phyloP scores from a whole-genome alignment of 2,797 vertebrate species.

The Pyrrhura leucotis region DNA sequence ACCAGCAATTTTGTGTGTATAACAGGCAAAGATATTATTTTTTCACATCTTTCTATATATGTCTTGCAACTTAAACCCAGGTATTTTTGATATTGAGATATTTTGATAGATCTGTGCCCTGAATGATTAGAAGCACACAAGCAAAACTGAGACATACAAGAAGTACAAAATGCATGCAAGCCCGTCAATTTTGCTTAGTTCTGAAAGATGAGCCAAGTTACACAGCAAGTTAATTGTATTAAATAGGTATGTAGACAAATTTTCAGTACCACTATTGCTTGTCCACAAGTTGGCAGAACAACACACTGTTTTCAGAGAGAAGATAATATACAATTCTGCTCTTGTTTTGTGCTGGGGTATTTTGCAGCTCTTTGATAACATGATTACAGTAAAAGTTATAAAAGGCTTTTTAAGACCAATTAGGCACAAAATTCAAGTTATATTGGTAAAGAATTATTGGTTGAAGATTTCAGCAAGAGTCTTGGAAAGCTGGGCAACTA shows the following conservation, averaged over 20 bases:
- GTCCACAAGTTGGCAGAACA: neutral
- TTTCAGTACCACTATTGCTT: neutral
- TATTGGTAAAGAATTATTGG: neutral
- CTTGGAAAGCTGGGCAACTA: neutral
- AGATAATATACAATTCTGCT: neutral
- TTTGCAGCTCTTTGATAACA: neutral
- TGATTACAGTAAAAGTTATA: neutral
- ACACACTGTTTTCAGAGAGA: neutral
- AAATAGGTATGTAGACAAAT: neutral
- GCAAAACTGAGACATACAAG: neutral
- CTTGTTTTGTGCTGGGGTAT: neutral
- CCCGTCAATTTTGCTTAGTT: neutral
- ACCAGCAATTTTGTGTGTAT: neutral
- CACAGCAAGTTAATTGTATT: neutral
- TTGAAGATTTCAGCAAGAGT: neutral
- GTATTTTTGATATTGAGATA: neutral
- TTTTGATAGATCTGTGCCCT: neutral
- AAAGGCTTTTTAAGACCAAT: neutral
- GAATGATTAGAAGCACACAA: neutral
- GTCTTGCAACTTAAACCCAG: neutral
- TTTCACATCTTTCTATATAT: neutral
- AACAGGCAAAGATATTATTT: neutral
- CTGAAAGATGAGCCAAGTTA: neutral
- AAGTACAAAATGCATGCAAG: neutral
- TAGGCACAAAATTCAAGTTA: neutral